Evolutionary conservation across 2,113 vertebrate species (phyloP).

Genomic region (Plecotus auritus): DNA sequence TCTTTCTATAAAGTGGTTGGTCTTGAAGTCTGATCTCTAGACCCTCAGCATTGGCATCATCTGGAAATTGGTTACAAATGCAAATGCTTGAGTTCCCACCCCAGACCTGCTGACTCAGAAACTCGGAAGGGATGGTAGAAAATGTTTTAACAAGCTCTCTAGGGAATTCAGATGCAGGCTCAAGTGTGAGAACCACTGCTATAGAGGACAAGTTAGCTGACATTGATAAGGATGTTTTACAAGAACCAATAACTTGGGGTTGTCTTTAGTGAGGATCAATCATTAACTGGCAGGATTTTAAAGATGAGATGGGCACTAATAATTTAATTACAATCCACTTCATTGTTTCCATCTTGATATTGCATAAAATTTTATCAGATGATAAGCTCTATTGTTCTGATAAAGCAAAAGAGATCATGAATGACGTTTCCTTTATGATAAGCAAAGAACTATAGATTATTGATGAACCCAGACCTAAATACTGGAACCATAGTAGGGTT

Average conservation of each 20-base stretch:
- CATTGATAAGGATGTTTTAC: not conserved
- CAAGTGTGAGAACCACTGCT: not conserved
- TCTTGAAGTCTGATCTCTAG: not conserved
- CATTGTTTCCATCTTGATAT: not conserved
- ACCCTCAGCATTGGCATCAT: not conserved
- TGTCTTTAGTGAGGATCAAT: slow-evolving; percentile 4
- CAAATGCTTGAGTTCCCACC: not conserved
- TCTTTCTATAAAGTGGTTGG: not conserved
- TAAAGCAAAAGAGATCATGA: slow-evolving; percentile 16
- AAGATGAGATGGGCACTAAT: not conserved
- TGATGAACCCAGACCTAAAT: not conserved
- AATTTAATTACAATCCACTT: slow-evolving; percentile 2
- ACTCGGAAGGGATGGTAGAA: not conserved
- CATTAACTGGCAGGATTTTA: not conserved
- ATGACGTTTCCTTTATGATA: slow-evolving; percentile 21
- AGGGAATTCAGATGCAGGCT: not conserved
- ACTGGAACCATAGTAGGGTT: slow-evolving; percentile 2
- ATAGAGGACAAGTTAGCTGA: slow-evolving; percentile 17
- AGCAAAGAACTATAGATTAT: slow-evolving; percentile 26
- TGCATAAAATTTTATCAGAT: not conserved
- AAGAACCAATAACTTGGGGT: not conserved
- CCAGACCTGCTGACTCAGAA: not conserved
- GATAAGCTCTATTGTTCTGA: not conserved
- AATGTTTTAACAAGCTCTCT: not conserved
- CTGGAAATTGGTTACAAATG: not conserved